A percentile compares a stretch with the other conserved stretches of the same genome.
Conservation (phyloP, 37 sponge, comb jelly and placozoan species). For the Eunapius fragilis region DNA sequence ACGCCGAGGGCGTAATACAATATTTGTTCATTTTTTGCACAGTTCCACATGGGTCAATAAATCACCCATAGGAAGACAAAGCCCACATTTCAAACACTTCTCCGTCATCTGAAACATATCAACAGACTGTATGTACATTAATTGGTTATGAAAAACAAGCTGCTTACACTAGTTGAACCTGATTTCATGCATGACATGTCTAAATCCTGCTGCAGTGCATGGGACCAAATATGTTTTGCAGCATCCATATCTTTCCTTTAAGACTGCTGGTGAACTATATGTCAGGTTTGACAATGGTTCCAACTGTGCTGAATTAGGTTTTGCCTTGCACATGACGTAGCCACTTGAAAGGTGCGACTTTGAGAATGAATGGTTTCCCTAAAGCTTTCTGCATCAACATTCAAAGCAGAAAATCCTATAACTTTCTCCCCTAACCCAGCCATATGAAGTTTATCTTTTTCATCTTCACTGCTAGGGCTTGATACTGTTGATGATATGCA, state of each 20-base stretch:
- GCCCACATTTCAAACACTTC: too few relatives aligned
- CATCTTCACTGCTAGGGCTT: slow-evolving; percentile 42
- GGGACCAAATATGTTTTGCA: slow-evolving; percentile 48
- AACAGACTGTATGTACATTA: too few relatives aligned
- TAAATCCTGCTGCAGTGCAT: slow-evolving; percentile 47
- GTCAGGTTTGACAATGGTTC: slow-evolving; percentile 30
- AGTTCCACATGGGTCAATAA: too few relatives aligned
- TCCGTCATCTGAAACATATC: too few relatives aligned
- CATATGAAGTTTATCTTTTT: slow-evolving; percentile 42
- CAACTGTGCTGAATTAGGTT: slow-evolving; percentile 1
- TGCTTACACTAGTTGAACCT: too few relatives aligned
- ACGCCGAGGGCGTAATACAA: too few relatives aligned
- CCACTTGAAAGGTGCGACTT: too few relatives aligned
- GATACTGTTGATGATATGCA: slow-evolving; percentile 28
- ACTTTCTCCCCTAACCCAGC: slow-evolving; percentile 63
- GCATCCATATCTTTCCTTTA: slow-evolving; percentile 47
- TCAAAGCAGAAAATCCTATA: slow-evolving; percentile 23
- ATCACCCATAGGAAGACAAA: too few relatives aligned
- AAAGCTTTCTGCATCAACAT: slow-evolving; percentile 16
- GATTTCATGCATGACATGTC: slow-evolving; percentile 12
- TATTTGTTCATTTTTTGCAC: too few relatives aligned
- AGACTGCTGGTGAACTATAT: slow-evolving; percentile 16
- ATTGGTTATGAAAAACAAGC: too few relatives aligned
- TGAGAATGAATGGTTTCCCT: slow-evolving; percentile 3
- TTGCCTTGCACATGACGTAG: too few relatives aligned